Percentiles rank a stretch among this genome's conserved stretches.
Conservation (phyloP, 2,888 invertebrate genomes). For the Dryobota labecula region DNA sequence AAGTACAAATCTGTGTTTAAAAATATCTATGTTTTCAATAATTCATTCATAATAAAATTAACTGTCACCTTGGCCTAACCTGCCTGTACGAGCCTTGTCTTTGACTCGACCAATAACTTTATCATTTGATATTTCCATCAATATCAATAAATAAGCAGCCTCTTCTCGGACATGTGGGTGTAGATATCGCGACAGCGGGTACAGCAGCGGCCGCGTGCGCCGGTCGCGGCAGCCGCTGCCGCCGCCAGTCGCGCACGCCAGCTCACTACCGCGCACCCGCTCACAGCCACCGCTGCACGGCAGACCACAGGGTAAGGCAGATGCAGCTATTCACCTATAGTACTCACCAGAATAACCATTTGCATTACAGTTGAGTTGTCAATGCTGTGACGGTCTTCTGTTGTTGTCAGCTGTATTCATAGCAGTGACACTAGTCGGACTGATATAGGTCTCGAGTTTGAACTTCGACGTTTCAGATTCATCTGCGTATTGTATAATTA, state of each 20-base stretch:
- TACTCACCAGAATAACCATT: neutral
- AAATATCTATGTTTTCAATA: too few species aligned
- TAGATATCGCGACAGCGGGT: constrained; percentile 87
- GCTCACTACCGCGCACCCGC: constrained; percentile 71
- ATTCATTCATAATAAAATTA: too few species aligned
- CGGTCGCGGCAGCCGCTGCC: constrained; percentile 65
- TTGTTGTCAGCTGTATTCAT: too few species aligned
- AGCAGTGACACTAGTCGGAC: too few species aligned
- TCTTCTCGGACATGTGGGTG: neutral
- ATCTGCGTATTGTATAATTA: too few species aligned
- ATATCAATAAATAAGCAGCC: neutral
- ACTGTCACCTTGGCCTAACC: too few species aligned
- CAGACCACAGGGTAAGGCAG: constrained; percentile 62
- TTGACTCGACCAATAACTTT: neutral
- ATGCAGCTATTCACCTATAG: neutral
- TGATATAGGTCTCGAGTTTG: too few species aligned
- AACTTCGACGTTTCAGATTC: too few species aligned
- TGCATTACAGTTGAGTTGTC: neutral
- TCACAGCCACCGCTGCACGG: constrained; percentile 79
- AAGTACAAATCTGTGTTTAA: too few species aligned
- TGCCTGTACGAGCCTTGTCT: neutral
- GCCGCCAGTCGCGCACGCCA: constrained; percentile 46
- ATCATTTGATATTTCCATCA: neutral
- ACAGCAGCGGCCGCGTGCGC: constrained; percentile 80
- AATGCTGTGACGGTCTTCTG: too few species aligned